A percentile compares a stretch with the other conserved stretches of the same genome.
Conservation (phyloP, 1,140 invertebrate species). For the Drosophila baimaii region DNA sequence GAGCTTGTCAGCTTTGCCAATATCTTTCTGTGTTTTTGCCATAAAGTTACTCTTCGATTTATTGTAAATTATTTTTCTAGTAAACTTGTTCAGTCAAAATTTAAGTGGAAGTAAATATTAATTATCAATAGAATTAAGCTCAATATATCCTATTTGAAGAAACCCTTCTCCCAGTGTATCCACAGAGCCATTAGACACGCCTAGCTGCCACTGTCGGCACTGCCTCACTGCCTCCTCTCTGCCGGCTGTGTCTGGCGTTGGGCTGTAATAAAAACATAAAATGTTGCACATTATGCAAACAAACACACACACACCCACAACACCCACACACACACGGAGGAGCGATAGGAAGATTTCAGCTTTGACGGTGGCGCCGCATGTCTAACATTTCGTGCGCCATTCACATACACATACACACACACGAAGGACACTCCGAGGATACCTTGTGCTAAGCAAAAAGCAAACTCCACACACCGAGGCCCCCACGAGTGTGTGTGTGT, state of each 20-base stretch:
- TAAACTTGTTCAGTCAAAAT: too few species aligned
- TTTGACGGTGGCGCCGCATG: constrained; percentile 58
- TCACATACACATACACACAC: constrained; percentile 32
- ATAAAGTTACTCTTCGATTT: too few species aligned
- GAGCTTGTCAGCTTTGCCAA: too few species aligned
- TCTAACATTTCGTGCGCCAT: constrained; percentile 41
- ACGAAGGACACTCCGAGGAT: constrained; percentile 27
- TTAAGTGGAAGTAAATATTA: too few species aligned
- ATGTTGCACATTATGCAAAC: constrained; percentile 65
- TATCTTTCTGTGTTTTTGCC: too few species aligned
- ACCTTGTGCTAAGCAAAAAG: constrained; percentile 43
- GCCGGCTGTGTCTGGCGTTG: constrained; percentile 43
- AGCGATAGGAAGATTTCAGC: constrained; percentile 45
- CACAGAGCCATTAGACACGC: constrained; percentile 54
- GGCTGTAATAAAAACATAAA: constrained; percentile 62
- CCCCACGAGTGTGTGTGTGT: constrained; percentile 6
- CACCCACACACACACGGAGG: neutral
- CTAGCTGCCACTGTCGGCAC: constrained; percentile 21
- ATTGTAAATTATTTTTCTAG: too few species aligned
- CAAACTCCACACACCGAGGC: constrained; percentile 13
- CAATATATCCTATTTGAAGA: neutral
- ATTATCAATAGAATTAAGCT: neutral
- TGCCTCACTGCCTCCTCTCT: neutral
- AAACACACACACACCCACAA: constrained; percentile 20
- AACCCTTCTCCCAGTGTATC: constrained; percentile 16